phyloP scores from a whole-genome alignment of 2,113 vertebrate species.

The Alces alces region DNA sequence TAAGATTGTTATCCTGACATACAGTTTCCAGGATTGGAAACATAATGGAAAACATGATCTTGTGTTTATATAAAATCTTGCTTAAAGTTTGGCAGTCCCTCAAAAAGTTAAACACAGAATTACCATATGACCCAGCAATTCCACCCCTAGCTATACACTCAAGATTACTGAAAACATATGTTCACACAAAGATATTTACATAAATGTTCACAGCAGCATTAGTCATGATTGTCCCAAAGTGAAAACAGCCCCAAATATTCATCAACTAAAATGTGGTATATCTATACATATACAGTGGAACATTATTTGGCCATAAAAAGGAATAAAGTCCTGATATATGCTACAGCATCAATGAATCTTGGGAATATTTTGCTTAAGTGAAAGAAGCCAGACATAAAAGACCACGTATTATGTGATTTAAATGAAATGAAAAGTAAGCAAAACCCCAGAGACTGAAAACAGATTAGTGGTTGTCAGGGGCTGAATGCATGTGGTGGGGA shows the following conservation, averaged over 20 bases:
- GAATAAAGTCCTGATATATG: not conserved
- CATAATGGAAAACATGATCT: conserved; percentile 62
- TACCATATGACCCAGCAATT: conserved; percentile 29
- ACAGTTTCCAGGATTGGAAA: conserved; percentile 42
- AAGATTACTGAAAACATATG: conserved; percentile 48
- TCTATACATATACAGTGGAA: not conserved
- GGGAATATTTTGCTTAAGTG: not conserved
- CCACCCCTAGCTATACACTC: not conserved
- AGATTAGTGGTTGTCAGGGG: not conserved
- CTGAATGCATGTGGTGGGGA: fast-evolving
- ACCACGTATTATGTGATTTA: not conserved
- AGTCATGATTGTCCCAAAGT: not conserved
- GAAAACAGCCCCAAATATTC: not conserved
- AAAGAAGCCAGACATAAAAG: not conserved
- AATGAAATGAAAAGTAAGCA: not conserved
- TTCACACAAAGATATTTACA: not conserved
- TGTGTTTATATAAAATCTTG: conserved; percentile 59
- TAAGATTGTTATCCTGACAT: conserved; percentile 39
- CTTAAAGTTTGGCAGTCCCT: conserved; percentile 53
- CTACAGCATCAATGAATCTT: not conserved
- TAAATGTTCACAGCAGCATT: not conserved
- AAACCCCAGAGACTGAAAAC: not conserved
- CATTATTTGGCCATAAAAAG: conserved; percentile 33
- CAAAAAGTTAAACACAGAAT: conserved; percentile 57
- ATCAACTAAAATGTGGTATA: not conserved